These are phyloP conservation scores for Erythrolamprus reginae DNA, from an alignment of 2,113 vertebrate genomes.

Conservation along the genomic window DNA sequence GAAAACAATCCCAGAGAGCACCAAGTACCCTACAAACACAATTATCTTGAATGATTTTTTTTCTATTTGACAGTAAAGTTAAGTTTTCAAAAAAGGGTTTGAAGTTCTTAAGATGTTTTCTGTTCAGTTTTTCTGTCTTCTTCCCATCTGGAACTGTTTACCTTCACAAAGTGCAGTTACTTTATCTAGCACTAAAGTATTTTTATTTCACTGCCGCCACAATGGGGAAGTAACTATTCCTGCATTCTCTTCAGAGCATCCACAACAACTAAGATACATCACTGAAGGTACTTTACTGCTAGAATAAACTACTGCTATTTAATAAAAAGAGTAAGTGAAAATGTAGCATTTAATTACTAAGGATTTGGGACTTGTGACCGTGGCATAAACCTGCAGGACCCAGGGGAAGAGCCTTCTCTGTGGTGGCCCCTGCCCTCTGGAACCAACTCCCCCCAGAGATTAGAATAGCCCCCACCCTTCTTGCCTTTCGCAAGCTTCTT, in stretches of 20 bases:
- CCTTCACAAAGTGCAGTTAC: not conserved
- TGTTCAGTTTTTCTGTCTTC: not conserved
- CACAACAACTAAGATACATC: not conserved
- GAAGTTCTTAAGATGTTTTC: not conserved
- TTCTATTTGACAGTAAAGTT: not conserved
- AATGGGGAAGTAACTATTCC: not conserved
- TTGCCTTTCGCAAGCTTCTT: no score
- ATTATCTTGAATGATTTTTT: not conserved
- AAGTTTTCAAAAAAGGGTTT: not conserved
- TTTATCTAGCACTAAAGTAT: not conserved
- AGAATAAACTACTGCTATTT: not conserved
- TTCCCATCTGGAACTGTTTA: not conserved
- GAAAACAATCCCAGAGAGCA: not conserved
- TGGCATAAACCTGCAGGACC: not conserved
- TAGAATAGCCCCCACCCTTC: no score
- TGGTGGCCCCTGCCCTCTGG: no score
- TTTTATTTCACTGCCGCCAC: not conserved
- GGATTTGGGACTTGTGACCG: not conserved
- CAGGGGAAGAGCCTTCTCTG: no score
- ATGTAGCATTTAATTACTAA: not conserved
- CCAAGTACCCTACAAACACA: not conserved
- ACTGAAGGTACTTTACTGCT: not conserved
- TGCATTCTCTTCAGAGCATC: not conserved
- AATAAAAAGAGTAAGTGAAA: not conserved
- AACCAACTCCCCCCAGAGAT: no score